Conservation (phyloP, 2,113 vertebrate species). For the Tetraodon nigroviridis region DNA sequence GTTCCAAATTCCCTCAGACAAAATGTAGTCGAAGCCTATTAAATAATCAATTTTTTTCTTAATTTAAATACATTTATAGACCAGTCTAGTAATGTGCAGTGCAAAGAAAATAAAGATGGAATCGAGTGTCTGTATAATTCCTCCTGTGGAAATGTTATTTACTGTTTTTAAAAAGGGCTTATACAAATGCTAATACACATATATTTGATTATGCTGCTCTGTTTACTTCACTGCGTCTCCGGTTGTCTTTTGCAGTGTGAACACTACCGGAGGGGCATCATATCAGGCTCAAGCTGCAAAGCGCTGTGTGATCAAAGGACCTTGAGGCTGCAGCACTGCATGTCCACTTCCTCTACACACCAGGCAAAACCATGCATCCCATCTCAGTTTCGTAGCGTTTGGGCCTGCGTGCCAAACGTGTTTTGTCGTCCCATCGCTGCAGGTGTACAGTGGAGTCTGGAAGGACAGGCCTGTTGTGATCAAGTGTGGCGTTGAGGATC, state of each 20-base stretch:
- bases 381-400: not conserved
- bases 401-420: not conserved
- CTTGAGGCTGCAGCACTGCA: conserved; percentile 83
- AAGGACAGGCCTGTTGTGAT: conserved; percentile 87
- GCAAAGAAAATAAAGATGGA: too few relatives aligned
- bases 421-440: not conserved
- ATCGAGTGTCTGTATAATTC: too few relatives aligned
- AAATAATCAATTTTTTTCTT: too few relatives aligned
- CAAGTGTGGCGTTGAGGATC: conserved; percentile 86
- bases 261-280: conserved; percentile 91
- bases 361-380: conserved; percentile 74
- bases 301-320: conserved; percentile 84
- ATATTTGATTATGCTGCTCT: too few relatives aligned
- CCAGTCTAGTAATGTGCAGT: too few relatives aligned
- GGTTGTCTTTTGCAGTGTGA: conserved; percentile 81
- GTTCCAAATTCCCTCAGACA: not conserved
- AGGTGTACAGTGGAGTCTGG: conserved; percentile 93
- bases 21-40: not conserved
- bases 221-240: conserved; percentile 1
- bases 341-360: conserved; percentile 82
- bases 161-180: too few relatives aligned
- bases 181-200: too few relatives aligned
- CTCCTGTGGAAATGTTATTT: too few relatives aligned
- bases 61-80: too few relatives aligned
- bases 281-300: conserved; percentile 89